Conservation (phyloP, 1,140 invertebrate genomes). For the Tetranychus cinnabarinus region DNA sequence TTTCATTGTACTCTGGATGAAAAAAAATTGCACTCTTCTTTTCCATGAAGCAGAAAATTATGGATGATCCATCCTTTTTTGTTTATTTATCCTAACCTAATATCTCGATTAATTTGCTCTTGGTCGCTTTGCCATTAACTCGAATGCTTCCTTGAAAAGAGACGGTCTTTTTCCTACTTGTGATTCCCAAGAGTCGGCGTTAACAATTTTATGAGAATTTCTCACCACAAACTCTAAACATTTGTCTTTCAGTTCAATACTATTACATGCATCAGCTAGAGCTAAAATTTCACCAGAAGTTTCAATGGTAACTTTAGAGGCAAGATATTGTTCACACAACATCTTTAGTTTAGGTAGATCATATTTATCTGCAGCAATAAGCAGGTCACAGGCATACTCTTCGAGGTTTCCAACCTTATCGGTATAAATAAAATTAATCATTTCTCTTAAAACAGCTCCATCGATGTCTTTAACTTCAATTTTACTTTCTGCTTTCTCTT, state of each 20-base stretch:
- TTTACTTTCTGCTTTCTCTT: conserved; percentile 5
- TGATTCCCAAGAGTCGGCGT: background rate
- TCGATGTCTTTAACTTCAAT: conserved; percentile 5
- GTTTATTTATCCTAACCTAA: too few relatives aligned
- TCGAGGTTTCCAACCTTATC: conserved; percentile 80
- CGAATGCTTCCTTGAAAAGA: conserved; percentile 1
- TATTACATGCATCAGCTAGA: background rate
- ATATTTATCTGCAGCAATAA: conserved; percentile 11
- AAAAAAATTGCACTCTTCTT: too few relatives aligned
- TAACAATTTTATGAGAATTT: background rate
- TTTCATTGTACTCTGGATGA: too few relatives aligned
- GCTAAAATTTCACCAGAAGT: background rate
- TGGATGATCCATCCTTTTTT: too few relatives aligned
- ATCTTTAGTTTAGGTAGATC: conserved; percentile 5
- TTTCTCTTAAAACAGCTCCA: conserved; percentile 1
- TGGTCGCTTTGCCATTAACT: background rate
- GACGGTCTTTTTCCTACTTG: background rate
- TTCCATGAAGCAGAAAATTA: too few relatives aligned
- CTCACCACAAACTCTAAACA: background rate
- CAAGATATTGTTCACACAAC: conserved; percentile 4
- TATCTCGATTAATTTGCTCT: too few relatives aligned
- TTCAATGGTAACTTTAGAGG: background rate
- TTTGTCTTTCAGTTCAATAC: background rate
- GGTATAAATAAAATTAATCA: conserved; percentile 26
- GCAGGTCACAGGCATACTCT: conserved; percentile 4